Percentiles rank a stretch among this genome's conserved stretches.
phyloP scores from a whole-genome alignment of 2,888 invertebrate genomes.

The Pogonocherus hispidulus region DNA sequence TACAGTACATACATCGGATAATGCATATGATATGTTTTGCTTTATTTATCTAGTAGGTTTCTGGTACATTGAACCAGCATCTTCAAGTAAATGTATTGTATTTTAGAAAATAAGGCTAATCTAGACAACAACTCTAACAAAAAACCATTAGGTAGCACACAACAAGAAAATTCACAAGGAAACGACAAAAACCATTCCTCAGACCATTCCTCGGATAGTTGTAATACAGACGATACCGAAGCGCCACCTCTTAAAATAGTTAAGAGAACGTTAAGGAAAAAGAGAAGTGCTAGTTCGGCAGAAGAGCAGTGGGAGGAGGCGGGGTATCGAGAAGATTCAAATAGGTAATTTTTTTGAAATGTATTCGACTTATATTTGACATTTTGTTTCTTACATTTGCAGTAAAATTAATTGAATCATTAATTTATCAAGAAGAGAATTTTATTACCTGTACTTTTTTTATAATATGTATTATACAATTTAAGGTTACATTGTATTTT shows the following conservation, averaged over 20 bases:
- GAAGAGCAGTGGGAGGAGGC: conserved; percentile 74
- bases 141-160: conserved; percentile 34
- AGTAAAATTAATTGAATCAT: neutral
- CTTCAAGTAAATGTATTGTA: neutral
- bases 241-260: conserved; percentile 32
- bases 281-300: conserved; percentile 72
- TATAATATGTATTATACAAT: conserved; percentile 7
- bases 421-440: neutral
- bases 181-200: conserved; percentile 50
- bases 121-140: conserved; percentile 30
- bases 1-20: no score
- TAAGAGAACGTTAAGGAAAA: conserved; percentile 70
- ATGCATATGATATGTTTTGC: no score
- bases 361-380: neutral
- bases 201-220: conserved; percentile 52
- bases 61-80: no score
- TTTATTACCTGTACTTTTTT: neutral
- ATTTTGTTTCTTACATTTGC: neutral
- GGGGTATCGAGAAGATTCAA: conserved; percentile 40
- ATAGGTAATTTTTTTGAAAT: conserved; percentile 37
- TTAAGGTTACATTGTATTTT: conserved; percentile 12
- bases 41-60: no score
- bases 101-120: conserved; percentile 14
- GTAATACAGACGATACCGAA: conserved; percentile 43
- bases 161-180: conserved; percentile 46